Evolutionary conservation across 92 coral and sea anemone species (phyloP).

Genomic region (Zoanthus sociatus): DNA sequence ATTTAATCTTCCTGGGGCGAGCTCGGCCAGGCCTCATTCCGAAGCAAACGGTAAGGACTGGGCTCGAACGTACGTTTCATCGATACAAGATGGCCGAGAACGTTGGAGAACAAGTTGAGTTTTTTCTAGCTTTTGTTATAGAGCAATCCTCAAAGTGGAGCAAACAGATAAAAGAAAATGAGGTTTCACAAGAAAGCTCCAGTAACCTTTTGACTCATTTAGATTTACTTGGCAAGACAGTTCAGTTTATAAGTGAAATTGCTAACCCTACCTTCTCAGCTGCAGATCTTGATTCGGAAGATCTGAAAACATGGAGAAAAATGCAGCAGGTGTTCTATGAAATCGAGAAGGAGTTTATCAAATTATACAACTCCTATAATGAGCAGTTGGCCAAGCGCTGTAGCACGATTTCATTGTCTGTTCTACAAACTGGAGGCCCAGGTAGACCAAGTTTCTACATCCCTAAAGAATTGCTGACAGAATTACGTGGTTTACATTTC

Average conservation of each 20-base stretch:
- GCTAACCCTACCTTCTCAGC: not conserved
- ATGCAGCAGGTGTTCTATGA: not conserved
- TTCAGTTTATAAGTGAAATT: not conserved
- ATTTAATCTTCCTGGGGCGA: conserved; percentile 17
- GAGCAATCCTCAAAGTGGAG: not conserved
- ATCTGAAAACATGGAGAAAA: not conserved
- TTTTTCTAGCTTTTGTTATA: not conserved
- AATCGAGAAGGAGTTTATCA: not conserved
- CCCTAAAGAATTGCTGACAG: conserved; percentile 68
- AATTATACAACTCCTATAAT: not conserved
- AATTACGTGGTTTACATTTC: conserved; percentile 70
- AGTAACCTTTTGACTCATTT: not conserved
- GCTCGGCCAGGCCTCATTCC: conserved; percentile 1
- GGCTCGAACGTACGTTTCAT: not conserved
- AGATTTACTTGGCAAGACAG: conserved; percentile 3
- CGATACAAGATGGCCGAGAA: not conserved
- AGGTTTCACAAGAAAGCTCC: not conserved
- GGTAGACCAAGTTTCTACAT: conserved; percentile 68
- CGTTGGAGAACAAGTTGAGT: not conserved
- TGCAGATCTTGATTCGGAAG: not conserved
- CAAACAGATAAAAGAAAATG: not conserved
- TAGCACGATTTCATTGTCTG: not conserved
- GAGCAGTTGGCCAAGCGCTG: not conserved
- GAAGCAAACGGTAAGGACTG: not conserved
- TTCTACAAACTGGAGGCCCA: not conserved